Conservation (phyloP, 1,140 invertebrate genomes). For the Euura lappo region DNA sequence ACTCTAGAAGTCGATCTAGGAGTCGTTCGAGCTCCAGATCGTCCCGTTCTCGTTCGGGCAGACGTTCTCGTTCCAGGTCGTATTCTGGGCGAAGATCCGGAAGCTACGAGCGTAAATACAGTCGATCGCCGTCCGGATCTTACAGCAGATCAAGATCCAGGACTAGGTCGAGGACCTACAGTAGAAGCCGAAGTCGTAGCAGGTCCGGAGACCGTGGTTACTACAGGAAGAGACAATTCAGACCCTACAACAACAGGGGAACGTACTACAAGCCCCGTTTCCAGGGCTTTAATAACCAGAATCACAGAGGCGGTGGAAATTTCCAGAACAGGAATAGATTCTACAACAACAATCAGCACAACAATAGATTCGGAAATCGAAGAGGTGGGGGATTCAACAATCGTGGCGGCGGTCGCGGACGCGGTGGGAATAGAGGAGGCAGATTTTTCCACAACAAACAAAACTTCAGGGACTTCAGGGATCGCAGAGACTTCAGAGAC, state of each 20-base stretch:
- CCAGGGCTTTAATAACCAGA: constrained; percentile 63
- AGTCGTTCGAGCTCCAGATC: constrained; percentile 61
- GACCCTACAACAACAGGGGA: constrained; percentile 70
- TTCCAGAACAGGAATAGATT: constrained; percentile 57
- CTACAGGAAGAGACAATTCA: constrained; percentile 56
- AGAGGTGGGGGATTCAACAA: constrained; percentile 41
- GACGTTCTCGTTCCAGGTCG: constrained; percentile 59
- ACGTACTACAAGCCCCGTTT: constrained; percentile 79
- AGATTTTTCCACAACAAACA: constrained; percentile 65
- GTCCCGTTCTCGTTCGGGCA: constrained; percentile 59
- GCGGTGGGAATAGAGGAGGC: constrained; percentile 63
- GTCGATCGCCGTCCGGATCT: constrained; percentile 60
- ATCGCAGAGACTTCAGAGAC: constrained; percentile 62
- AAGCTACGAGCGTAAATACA: constrained; percentile 62
- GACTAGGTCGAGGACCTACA: constrained; percentile 67
- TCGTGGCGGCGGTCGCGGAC: constrained; percentile 51
- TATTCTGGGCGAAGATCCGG: constrained; percentile 59
- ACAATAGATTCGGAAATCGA: constrained; percentile 51
- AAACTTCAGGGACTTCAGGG: constrained; percentile 71
- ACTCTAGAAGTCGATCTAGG: constrained; percentile 62
- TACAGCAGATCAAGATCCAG: constrained; percentile 62
- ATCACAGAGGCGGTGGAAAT: constrained; percentile 49
- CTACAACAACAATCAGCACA: constrained; percentile 52
- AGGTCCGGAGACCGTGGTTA: constrained; percentile 67
- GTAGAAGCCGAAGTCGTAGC: constrained; percentile 62